phyloP scores from a whole-genome alignment of 1,140 invertebrate genomes.

The Drosophila triauraria region DNA sequence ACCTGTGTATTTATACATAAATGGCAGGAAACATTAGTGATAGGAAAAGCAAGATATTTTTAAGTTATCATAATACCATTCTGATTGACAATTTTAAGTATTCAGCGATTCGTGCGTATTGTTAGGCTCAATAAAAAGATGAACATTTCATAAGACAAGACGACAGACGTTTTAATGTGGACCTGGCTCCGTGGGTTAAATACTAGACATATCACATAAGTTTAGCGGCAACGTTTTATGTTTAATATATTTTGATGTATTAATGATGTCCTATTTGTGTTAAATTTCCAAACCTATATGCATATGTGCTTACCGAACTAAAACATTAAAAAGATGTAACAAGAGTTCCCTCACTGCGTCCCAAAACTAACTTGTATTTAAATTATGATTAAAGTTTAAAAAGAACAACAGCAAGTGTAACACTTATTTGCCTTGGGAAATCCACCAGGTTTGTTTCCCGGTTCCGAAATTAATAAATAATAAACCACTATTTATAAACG shows the following conservation, averaged over 20 bases:
- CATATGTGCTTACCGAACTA: constrained; percentile 21
- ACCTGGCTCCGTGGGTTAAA: constrained; percentile 8
- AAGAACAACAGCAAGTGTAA: background rate
- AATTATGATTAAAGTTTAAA: constrained; percentile 22
- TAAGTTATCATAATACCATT: constrained; percentile 49
- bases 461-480: too few relatives aligned
- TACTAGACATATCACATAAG: constrained; percentile 20
- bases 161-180: constrained; percentile 30
- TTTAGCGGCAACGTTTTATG: constrained; percentile 4
- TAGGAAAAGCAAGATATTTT: constrained; percentile 49
- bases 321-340: constrained; percentile 14
- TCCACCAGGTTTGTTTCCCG: background rate
- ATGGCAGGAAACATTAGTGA: constrained; percentile 47
- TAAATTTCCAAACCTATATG: background rate
- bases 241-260: constrained; percentile 12
- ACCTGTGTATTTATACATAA: constrained; percentile 23
- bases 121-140: constrained; percentile 45
- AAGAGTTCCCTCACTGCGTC: constrained; percentile 8
- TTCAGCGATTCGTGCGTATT: constrained; percentile 45
- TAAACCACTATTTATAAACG: too few relatives aligned
- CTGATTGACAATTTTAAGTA: constrained; percentile 53
- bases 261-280: constrained; percentile 10
- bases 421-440: background rate
- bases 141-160: constrained; percentile 37
- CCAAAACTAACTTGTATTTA: constrained; percentile 24